Base-by-base conservation (phyloP, 1,140 invertebrate genomes). In the Platorchestia sp. region DNA sequence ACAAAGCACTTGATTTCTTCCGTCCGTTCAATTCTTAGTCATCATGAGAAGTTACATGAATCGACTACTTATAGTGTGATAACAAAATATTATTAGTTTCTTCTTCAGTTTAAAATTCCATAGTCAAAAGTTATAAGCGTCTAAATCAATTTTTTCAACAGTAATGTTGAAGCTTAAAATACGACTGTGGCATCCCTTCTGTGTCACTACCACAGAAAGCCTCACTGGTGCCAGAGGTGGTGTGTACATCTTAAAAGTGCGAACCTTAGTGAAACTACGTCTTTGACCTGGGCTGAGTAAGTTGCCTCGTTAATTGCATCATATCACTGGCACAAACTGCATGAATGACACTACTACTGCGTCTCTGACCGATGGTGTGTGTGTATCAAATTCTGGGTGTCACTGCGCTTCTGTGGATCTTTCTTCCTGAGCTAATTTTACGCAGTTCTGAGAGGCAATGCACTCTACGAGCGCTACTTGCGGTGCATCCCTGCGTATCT, bases 381-480 rank as follows among this genome's bases (percentile, higher is more conserved):
- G 59, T 75, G 59, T 75, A 75, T 75, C 59, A 75, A 75, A 75
- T 75, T 75, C 59, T 22, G 59, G 59, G 59, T 75, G 59, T 75
- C 59, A 36, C 59, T 36, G 47, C 19, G 47, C 19, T 19, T 10
- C 47, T 75, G 59, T 22, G 59, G 27, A 75, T 75, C 59, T 22
- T 75, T 75, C 59, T 75, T 27, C 36, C 14, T 75, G 27, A 75
- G 27, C 59, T 75, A 75, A 75, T 75, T 75, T 75, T 75, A 75
- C 59, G 59, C 59, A 75, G 59, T 75, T 75, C 59, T 75, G 59
- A 75, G 59, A 75, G 59, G 59, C 59, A 75, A 75, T 75, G 59
- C 59, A 19, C 59, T 75, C 27, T 75, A 22, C 59, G 1, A 27
- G 27, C 59, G 59, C 59, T 75, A 14, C 59, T 75, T 36, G 36